These are phyloP conservation scores for Chironomus tentans DNA, from an alignment of 2,888 invertebrate species.

Conservation along the genomic window DNA sequence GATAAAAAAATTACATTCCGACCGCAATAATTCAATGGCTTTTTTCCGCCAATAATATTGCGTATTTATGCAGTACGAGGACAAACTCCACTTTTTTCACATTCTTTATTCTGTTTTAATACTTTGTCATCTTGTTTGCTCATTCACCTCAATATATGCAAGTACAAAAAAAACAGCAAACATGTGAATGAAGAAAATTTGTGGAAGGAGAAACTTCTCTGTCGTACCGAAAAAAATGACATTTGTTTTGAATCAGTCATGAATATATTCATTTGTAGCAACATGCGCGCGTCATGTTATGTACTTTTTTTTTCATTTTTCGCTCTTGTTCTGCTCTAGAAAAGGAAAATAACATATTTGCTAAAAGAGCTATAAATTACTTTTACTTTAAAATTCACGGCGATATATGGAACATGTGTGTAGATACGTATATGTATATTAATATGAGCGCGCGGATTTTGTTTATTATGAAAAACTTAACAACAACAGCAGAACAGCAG, in stretches of 20 bases:
- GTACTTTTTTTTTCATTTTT: background rate
- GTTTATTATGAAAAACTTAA: background rate
- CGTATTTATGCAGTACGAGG: background rate
- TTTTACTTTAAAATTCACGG: conserved; percentile 1
- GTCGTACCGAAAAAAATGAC: background rate
- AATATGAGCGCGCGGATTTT: background rate
- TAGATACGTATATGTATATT: background rate
- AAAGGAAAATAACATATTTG: conserved; percentile 1
- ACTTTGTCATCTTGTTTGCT: conserved; percentile 5
- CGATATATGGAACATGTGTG: background rate
- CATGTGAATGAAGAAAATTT: too few relatives aligned
- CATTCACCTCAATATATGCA: background rate
- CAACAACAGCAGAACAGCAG: background rate
- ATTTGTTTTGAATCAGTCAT: conserved; percentile 12
- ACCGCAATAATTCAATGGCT: conserved; percentile 3
- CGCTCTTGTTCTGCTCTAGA: background rate
- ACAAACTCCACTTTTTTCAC: too few relatives aligned
- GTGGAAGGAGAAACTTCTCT: background rate
- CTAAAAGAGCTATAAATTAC: conserved; percentile 11
- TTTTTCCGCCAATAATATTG: conserved; percentile 2
- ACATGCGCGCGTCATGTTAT: conserved; percentile 7
- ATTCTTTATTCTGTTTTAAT: background rate
- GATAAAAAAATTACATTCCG: background rate
- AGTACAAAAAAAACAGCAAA: too few relatives aligned
- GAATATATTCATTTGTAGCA: conserved; percentile 10